Base-by-base conservation (phyloP, 2,797 vertebrate genomes). In the Meda fulgida region DNA sequence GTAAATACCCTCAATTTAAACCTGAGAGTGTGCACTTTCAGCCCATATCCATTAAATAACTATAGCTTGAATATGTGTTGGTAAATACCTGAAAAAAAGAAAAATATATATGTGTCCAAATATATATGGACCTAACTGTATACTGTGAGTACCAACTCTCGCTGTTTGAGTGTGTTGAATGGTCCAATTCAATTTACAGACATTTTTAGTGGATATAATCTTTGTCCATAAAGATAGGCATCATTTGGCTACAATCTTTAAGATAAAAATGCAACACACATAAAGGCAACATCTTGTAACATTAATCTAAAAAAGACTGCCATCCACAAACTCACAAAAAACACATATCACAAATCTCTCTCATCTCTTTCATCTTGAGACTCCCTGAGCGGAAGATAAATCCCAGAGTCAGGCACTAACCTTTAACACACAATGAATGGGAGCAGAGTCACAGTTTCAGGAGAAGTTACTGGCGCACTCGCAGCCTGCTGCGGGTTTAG, bases 341-440 rank as follows among this genome's bases (percentile, higher is more conserved):
- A 48, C 43, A 36, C 67, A 78, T 67, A 83, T 73, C 21, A 73
- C 38, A 80, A 66, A 80, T 70, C 43, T 60, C 29, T 67, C 70
- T 84, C 81, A 84, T 87, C 76, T 86, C 67, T 31, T 80, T 84
- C 70, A 84, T 84, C 38, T 19, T 16, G 77, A 80, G 69, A 84
- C 36, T 84, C 81, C 77, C 81, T 23, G 29, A 76, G 81, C 0
- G 40, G 67, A 51, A 75, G 60, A 76, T 80, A 58, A 80, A 70
- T 75, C 86, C 63, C 81, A 69, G 38, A 73, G 26, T 58, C 46
- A 40, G n/a, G 21, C 8, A 69, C 75, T 81, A 73, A 80, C 69
- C 58, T 78, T 78, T 43, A 85, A 83, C 69, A 69, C 80, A 78
- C 58, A 55, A n/a, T 43, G 43, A 58, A 78, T 70, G 48, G 6